A percentile compares a stretch with the other conserved stretches of the same genome.
Evolutionary conservation across 2,888 invertebrate species (phyloP).

Genomic region (Uloborus plumipes): DNA sequence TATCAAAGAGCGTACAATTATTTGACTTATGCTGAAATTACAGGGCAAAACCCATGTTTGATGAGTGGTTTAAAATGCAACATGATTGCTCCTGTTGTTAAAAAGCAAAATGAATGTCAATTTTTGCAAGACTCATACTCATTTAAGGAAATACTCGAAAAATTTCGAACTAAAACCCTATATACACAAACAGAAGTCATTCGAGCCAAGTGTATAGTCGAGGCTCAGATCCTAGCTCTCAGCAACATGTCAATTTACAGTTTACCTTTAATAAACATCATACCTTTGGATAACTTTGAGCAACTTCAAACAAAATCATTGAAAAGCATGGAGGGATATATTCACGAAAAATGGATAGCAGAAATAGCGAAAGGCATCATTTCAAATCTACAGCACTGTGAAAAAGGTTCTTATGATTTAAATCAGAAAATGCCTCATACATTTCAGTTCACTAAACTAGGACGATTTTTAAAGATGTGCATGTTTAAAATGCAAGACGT

Average conservation of each 20-base stretch:
- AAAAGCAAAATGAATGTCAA: no score
- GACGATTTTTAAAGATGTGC: conserved; percentile 31
- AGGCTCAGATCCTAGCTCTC: conserved; percentile 17
- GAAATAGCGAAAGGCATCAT: conserved; percentile 17
- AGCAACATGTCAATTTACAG: conserved; percentile 13
- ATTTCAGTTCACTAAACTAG: conserved; percentile 43
- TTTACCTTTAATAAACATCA: not conserved
- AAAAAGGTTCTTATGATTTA: conserved; percentile 30
- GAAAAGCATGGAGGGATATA: conserved; percentile 12
- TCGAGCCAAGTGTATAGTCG: conserved; percentile 11
- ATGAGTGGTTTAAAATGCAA: conserved; percentile 18
- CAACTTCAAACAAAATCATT: conserved; percentile 17
- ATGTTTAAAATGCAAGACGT: conserved; percentile 53
- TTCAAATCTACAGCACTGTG: conserved; percentile 2
- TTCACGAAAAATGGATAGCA: conserved; percentile 18
- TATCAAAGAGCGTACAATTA: conserved; percentile 23
- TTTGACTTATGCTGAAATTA: conserved; percentile 16
- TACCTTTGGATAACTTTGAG: conserved; percentile 31
- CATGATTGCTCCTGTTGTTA: no score
- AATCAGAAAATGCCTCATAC: conserved; percentile 34
- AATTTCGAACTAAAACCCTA: conserved; percentile 16
- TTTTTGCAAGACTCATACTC: not conserved
- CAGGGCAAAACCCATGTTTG: conserved; percentile 29
- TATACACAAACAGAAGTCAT: conserved; percentile 28
- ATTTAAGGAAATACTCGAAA: conserved; percentile 38